A percentile compares a stretch with the other conserved stretches of the same genome.
Evolutionary conservation across 2,888 invertebrate species (phyloP).

Genomic region (Steinernema hermaphroditum): DNA sequence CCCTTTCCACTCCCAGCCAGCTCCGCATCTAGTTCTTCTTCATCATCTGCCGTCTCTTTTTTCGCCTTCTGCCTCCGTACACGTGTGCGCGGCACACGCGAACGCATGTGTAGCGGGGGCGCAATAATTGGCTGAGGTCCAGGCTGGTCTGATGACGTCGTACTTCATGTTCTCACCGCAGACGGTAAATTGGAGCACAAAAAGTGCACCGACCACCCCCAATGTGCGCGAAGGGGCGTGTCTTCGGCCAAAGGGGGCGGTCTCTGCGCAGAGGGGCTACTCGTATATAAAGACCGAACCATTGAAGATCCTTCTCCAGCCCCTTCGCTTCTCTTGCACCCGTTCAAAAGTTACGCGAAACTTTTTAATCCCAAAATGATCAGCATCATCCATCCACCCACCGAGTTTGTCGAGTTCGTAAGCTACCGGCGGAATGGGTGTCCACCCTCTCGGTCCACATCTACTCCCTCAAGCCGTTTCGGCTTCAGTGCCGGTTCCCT

Average conservation of each 20-base stretch:
- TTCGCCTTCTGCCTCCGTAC: slow-evolving; percentile 2
- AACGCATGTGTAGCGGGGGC: neutral
- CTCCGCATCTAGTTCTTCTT: neutral
- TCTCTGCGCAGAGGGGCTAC: slow-evolving; percentile 3
- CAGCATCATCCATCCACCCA: slow-evolving; percentile 53
- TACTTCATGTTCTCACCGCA: slow-evolving; percentile 13
- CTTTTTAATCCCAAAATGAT: slow-evolving; percentile 43
- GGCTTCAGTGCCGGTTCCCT: neutral
- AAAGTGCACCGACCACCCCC: slow-evolving; percentile 25
- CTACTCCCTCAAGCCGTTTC: neutral
- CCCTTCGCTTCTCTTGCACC: slow-evolving; percentile 20
- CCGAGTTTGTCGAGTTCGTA: slow-evolving; percentile 50
- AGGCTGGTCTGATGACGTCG: slow-evolving; percentile 23
- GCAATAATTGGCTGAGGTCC: slow-evolving; percentile 20
- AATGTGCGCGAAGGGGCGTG: slow-evolving; percentile 18
- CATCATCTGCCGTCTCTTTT: neutral
- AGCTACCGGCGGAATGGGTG: slow-evolving; percentile 36
- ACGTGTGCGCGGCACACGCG: slow-evolving; percentile 6
- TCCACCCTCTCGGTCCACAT: neutral
- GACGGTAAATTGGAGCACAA: slow-evolving; percentile 26
- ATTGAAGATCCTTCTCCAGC: slow-evolving; percentile 2
- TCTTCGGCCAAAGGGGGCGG: neutral
- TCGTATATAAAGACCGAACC: slow-evolving; percentile 21
- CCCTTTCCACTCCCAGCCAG: neutral
- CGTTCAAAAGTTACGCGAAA: slow-evolving; percentile 3